phyloP scores from a whole-genome alignment of 2,797 vertebrate species.

The Lagorchestes hirsutus region DNA sequence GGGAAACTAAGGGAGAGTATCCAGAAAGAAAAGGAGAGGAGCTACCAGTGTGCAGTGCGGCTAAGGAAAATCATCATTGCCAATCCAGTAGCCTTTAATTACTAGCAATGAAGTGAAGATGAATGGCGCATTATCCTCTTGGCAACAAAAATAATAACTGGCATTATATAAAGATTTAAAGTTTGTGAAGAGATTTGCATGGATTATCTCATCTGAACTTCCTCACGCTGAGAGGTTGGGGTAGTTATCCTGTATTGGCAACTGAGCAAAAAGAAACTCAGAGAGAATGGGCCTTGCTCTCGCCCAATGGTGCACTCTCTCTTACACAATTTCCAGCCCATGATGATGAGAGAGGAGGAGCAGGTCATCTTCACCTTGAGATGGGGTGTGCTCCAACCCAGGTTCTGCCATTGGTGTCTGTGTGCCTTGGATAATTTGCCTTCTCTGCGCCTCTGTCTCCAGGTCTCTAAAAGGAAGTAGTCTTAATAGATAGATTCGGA shows the following conservation, averaged over 20 bases:
- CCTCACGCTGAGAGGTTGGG: background rate
- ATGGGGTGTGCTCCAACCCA: background rate
- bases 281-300: too few species aligned
- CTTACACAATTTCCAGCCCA: too few species aligned
- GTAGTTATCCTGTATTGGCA: background rate
- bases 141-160: background rate
- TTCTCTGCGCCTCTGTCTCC: background rate
- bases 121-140: background rate
- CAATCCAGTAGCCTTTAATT: background rate
- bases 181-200: background rate
- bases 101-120: background rate
- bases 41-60: too few species aligned
- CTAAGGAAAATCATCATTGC: background rate
- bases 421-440: background rate
- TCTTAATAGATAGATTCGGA: background rate
- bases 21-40: background rate
- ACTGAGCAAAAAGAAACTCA: background rate
- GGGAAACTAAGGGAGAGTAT: background rate
- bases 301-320: background rate
- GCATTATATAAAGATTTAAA: background rate
- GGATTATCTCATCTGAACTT: background rate
- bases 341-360: background rate
- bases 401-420: background rate
- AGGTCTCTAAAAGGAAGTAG: background rate
- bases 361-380: background rate